A percentile compares a stretch with the other conserved stretches of the same genome.
Evolutionary conservation across 2,888 invertebrate genomes (phyloP).

Genomic region (Acrobasis suavella): DNA sequence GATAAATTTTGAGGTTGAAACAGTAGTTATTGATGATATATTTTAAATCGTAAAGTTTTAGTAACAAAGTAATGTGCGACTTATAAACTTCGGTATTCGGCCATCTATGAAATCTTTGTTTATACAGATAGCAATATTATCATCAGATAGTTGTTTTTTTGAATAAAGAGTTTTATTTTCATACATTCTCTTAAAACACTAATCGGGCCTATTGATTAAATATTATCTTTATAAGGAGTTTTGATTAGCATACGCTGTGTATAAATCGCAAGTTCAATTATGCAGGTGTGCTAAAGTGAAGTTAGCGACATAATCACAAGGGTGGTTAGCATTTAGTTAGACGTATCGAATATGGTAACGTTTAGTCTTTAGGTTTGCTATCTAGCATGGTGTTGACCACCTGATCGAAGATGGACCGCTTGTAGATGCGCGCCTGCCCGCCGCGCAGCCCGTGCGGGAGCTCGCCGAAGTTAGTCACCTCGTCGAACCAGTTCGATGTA

Average conservation of each 20-base stretch:
- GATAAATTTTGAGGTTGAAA: too few species aligned
- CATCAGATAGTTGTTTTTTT: background rate
- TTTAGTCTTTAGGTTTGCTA: constrained; percentile 44
- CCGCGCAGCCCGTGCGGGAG: constrained; percentile 55
- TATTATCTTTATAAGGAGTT: too few species aligned
- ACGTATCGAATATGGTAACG: too few species aligned
- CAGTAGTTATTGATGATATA: too few species aligned
- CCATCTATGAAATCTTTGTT: background rate
- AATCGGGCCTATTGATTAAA: background rate
- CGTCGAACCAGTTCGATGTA: constrained; percentile 68
- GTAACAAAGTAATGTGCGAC: too few species aligned
- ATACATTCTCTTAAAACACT: background rate
- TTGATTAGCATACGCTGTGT: too few species aligned
- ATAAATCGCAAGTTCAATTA: too few species aligned
- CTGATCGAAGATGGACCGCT: constrained; percentile 66
- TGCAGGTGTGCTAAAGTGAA: too few species aligned
- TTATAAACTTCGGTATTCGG: background rate
- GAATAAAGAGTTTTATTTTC: background rate
- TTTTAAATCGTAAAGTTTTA: too few species aligned
- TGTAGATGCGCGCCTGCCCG: constrained; percentile 71
- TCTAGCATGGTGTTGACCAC: constrained; percentile 59
- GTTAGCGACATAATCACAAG: too few species aligned
- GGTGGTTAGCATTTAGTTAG: too few species aligned
- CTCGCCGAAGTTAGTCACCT: constrained; percentile 53
- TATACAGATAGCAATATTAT: background rate